Evolutionary conservation across 1,140 invertebrate genomes (phyloP), one percentile per base, ranked within the genome.

Genomic region (Drosophila repleta): DNA sequence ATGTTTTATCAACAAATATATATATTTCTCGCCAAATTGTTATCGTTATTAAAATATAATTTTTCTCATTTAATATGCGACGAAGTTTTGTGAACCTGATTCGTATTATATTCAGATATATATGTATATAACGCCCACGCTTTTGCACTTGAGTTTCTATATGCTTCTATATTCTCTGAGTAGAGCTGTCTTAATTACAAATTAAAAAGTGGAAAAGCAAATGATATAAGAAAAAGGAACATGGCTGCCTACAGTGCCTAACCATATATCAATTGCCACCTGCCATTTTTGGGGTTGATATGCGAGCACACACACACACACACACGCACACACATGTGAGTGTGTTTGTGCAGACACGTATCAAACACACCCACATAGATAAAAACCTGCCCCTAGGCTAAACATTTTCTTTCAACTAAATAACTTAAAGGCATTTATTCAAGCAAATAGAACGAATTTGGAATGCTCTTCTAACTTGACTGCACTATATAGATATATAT

Each of bases 231-330:
- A 60, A 39, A 58, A 35, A 35, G 32, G 61, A 82, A 82, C 79
- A 82, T 82, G 79, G 79, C 79, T 79, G 62, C 63, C 80, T 67
- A 84, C 71, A 79, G 49, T 32, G 58, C 48, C 37, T 69, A 48
- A 11, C 58, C 66, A 52, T 53, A 61, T 79, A 84, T 80, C 72
- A 79, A 84, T 82, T 84, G 70, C 77, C 81, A 84, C 81, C 81
- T 84, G 81, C 82, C 82, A 77, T 87, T 82, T 82, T 84, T 77
- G 81, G 81, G 81, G 82, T 87, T 81, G 81, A 39, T 82, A 46
- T 64, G 15, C 66, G 63, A 39, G 49, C 66, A 39, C 43, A 37
- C 51, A 65, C 41, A 43, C 13, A 52, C 49, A 17, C 20, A 60
- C 43, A 39, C 45, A 55, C 51, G 35, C 43, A 61, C 45, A 46